These are phyloP conservation scores for Drosophila vallismaia DNA, from an alignment of 2,888 invertebrate species.

Conservation along the genomic window DNA sequence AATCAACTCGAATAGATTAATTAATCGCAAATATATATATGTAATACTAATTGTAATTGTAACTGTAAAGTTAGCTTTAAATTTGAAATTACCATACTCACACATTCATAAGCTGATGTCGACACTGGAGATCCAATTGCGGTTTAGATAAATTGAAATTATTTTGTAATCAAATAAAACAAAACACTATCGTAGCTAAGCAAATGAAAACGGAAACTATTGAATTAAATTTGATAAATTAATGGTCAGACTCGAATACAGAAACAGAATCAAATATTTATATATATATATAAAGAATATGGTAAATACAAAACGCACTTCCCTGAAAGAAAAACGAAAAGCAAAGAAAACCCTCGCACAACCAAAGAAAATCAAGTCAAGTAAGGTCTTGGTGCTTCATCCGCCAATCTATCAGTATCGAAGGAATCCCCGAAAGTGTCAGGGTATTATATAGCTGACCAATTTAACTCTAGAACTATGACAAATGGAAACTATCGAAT, in stretches of 20 bases:
- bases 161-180: conserved; percentile 47
- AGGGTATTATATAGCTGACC: conserved; percentile 71
- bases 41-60: conserved; percentile 45
- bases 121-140: conserved; percentile 45
- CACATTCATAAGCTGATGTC: conserved; percentile 12
- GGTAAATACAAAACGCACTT: conserved; percentile 29
- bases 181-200: conserved; percentile 62
- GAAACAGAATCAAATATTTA: conserved; percentile 41
- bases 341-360: conserved; percentile 28
- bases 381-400: conserved; percentile 20
- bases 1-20: conserved; percentile 45
- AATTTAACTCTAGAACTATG: conserved; percentile 70
- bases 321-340: not conserved
- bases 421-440: conserved; percentile 33
- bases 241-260: conserved; percentile 46
- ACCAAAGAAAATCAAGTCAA: conserved; percentile 29
- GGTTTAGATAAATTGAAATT: conserved; percentile 73
- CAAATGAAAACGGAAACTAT: conserved; percentile 55
- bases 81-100: conserved; percentile 16
- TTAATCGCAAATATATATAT: conserved; percentile 27
- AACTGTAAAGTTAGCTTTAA: conserved; percentile 52
- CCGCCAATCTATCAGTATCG: conserved; percentile 39
- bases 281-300: conserved; percentile 1
- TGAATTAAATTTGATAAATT: conserved; percentile 49
- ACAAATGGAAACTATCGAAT: conserved; percentile 57